phyloP scores from a whole-genome alignment of 2,888 invertebrate genomes.

The Steinernema scapterisci region DNA sequence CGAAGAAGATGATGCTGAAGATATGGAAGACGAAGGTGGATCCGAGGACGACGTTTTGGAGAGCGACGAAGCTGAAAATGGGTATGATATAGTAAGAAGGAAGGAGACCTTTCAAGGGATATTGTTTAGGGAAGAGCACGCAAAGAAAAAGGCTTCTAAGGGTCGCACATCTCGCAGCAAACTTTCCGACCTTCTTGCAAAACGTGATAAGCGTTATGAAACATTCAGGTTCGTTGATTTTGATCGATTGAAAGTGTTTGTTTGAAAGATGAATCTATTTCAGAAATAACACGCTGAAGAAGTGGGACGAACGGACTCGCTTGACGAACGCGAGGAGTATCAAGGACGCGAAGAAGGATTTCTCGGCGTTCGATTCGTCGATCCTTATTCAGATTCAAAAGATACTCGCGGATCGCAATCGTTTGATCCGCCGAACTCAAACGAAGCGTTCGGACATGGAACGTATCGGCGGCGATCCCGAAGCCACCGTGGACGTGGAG shows the following conservation, averaged over 20 bases:
- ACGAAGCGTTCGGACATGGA: constrained; percentile 78
- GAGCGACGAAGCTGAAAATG: neutral
- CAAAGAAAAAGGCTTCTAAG: neutral
- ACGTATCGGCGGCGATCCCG: constrained; percentile 73
- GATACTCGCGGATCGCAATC: constrained; percentile 78
- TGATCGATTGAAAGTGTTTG: too few relatives aligned
- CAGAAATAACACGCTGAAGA: constrained; percentile 80
- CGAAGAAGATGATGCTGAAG: constrained; percentile 37
- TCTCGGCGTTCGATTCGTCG: constrained; percentile 73
- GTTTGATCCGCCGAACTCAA: constrained; percentile 81
- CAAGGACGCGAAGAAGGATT: constrained; percentile 71
- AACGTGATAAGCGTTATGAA: constrained; percentile 8
- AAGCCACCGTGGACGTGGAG: constrained; percentile 50
- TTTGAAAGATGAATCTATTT: constrained; percentile 68
- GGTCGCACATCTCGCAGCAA: neutral
- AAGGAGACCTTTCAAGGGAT: too few relatives aligned
- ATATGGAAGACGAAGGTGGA: constrained; percentile 22
- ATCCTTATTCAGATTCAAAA: constrained; percentile 82
- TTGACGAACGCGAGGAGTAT: constrained; percentile 71
- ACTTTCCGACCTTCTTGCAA: neutral
- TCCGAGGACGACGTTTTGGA: neutral
- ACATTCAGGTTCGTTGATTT: neutral
- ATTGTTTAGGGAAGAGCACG: neutral
- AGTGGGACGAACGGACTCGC: neutral
- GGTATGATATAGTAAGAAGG: neutral